Base-by-base conservation (phyloP, 53 echinoderm and acorn worm species). In the Pentamera pediparva region DNA sequence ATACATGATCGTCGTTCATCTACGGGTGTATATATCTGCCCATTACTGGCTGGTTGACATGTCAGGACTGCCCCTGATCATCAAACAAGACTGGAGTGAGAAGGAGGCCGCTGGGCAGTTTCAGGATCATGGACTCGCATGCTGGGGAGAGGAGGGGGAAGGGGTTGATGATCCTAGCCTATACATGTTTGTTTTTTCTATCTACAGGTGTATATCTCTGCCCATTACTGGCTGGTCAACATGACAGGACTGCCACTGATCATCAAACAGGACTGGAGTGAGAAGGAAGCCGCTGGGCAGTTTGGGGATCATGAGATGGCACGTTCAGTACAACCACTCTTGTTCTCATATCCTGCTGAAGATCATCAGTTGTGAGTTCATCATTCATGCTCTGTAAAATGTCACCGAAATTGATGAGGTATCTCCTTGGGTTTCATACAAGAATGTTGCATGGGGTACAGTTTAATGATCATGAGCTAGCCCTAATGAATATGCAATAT, bases 41-140 rank as follows among this genome's bases (percentile, higher is more conserved):
- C 79, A 74, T 24, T 96, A 91, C 55, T 96, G 98, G 98, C 57
- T 96, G 10, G 82, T 96, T 76, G 92, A 96, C 86, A 85, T 88
- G 78, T 96, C 98, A 4, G 98, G 98, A 3, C 69, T 96, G 22
- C 98, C 98, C 29, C 91, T 96, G 19, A 87, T 96, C 47, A 91
- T 96, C 74, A 88, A 79, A 21, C 91, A 96, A 59, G 88, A 96
- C 31, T 78, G 80, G 10, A 81, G 62, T 3, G 91, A 92, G 13
- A 41, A 9, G 43, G 43, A 41, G 43, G 43, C 43, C 15, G 89
- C 93, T 0, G 93, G 93, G 8, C 98, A 96, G 45, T 92, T 70
- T 67, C 88, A 88, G 32, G 91, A 89, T 54, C 91, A 96, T 28
- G 98, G 92, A 64, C 74, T 79, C 40, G 98, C 98, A n/a, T n/a